Base-by-base conservation (phyloP, 2,888 invertebrate species). In the Alviniconcha strummeri region DNA sequence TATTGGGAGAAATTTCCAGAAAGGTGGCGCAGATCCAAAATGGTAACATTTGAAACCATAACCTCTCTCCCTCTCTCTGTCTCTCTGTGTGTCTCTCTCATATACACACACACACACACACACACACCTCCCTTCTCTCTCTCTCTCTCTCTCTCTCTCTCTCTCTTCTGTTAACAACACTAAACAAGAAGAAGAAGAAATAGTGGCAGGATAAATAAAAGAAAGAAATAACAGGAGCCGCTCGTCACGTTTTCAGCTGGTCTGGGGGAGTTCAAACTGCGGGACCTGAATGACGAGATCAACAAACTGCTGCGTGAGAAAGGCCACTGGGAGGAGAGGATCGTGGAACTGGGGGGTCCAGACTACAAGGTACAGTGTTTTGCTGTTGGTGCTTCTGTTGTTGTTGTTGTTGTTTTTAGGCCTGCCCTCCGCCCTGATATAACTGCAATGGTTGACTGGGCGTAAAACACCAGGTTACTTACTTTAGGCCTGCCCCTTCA, bases 21-120 rank as follows among this genome's bases (percentile, higher is more conserved):
- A 99, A 99, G 95, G 99, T 99, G 0, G 97, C 99, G 1, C 98
- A 99, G 94, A 99, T 99, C 93, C 99, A 99, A 94, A 99, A 99
- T 94, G 98, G 97, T 96, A 93, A 88, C 84, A 19, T 7, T 54
- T 15, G 15, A 15, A 64, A 17, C 17, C 6, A 17, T 17, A n/a
- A n/a, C 6, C 6, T 69, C 6, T 11, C 13, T 69, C 17, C 6
- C 64, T 64, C 9, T 64, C 15, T 64, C 64, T 64, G 3, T 64
- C 15, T 36, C 36, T 36, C 36, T 36, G 1, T 36, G 1, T 36
- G 1, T 36, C 36, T 13, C 64, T 13, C 64, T 64, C 64, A 64
- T 4, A 64, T 1, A 64, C 64, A 15, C 64, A 64, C 64, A 64
- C 64, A 64, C 64, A 15, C 64, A 64, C 64, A 15, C 64, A 64